Conservation (phyloP, 2,797 vertebrate genomes). For the Tamandua tetradactyla region DNA sequence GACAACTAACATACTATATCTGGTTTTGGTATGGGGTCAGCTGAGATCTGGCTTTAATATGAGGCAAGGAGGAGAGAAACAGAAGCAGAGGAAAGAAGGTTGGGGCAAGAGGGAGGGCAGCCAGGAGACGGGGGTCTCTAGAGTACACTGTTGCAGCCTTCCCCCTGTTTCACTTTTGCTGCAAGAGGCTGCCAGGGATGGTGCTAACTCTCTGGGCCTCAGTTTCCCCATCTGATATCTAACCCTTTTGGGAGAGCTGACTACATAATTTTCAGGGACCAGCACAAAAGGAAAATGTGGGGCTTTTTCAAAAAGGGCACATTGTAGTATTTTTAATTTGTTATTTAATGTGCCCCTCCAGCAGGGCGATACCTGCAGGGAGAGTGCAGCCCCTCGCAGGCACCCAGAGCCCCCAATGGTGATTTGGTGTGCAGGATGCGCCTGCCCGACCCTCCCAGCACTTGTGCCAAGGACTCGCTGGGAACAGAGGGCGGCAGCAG, state of each 20-base stretch:
- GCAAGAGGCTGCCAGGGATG: background rate
- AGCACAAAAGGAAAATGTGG: background rate
- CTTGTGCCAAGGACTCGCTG: no score
- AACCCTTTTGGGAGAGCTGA: background rate
- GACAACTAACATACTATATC: background rate
- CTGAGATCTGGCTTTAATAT: background rate
- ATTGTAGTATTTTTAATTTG: background rate
- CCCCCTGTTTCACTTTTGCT: accelerated
- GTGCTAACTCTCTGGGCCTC: background rate
- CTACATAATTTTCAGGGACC: background rate
- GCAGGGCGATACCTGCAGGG: accelerated
- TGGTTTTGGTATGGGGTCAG: background rate
- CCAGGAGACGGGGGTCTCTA: background rate
- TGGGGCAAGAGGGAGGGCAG: no score
- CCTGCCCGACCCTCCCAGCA: accelerated
- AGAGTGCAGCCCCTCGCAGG: background rate
- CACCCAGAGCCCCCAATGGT: no score
- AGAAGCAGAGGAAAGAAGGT: background rate
- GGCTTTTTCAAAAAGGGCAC: background rate
- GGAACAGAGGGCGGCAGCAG: background rate
- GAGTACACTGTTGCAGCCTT: background rate
- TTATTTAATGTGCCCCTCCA: accelerated
- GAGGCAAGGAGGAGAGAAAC: background rate
- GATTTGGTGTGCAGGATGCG: accelerated
- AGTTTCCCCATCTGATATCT: background rate